phyloP scores from a whole-genome alignment of 2,888 invertebrate species.

The Venusia cambrica region DNA sequence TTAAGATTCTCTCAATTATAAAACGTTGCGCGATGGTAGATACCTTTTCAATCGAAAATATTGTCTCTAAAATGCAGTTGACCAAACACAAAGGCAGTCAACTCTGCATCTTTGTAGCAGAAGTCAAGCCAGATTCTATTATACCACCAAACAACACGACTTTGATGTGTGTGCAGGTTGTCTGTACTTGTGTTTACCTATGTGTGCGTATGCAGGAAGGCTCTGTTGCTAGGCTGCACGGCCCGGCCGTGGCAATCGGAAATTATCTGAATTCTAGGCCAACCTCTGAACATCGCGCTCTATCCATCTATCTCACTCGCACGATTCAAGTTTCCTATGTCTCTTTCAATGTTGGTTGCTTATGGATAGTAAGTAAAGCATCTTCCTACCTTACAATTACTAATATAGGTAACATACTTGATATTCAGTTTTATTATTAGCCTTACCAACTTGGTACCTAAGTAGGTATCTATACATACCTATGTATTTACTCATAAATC shows the following conservation, averaged over 20 bases:
- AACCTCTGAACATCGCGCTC: slow-evolving; percentile 43
- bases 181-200: not conserved
- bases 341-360: too few species aligned
- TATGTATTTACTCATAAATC: too few species aligned
- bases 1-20: too few species aligned
- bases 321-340: slow-evolving; percentile 34
- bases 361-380: too few species aligned
- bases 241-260: slow-evolving; percentile 59
- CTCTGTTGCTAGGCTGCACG: slow-evolving; percentile 45
- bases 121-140: slow-evolving; percentile 7
- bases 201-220: slow-evolving; percentile 8
- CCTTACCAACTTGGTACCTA: too few species aligned
- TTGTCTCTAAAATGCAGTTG: too few species aligned
- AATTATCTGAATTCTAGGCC: slow-evolving; percentile 76
- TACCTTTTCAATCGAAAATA: too few species aligned
- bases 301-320: slow-evolving; percentile 54
- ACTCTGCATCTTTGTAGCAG: slow-evolving; percentile 11
- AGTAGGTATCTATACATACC: too few species aligned
- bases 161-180: slow-evolving; percentile 1
- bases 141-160: slow-evolving; percentile 5
- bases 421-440: too few species aligned
- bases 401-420: too few species aligned
- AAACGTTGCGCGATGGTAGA: too few species aligned
- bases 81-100: slow-evolving; percentile 1
- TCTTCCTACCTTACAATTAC: too few species aligned